These are phyloP conservation scores for Cephus spinipes DNA, from an alignment of 2,888 invertebrate species.

Conservation along the genomic window DNA sequence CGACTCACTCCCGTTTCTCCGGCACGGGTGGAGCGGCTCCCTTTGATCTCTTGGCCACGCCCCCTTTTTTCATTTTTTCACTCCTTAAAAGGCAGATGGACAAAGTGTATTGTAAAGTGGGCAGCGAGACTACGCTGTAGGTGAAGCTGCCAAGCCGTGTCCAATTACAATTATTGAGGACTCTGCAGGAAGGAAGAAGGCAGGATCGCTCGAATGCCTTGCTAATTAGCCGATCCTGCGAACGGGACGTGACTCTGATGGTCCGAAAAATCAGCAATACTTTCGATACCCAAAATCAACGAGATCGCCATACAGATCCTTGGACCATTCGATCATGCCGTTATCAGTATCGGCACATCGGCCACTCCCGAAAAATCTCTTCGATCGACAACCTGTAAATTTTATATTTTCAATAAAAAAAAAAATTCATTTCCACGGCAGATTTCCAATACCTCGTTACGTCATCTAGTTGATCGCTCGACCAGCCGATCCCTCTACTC, in stretches of 20 bases:
- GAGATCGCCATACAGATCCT: neutral
- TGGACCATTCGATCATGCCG: neutral
- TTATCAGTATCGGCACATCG: neutral
- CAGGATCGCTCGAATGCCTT: slow-evolving; percentile 34
- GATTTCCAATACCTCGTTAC: neutral
- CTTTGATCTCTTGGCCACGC: slow-evolving; percentile 65
- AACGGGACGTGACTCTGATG: neutral
- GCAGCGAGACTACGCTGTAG: slow-evolving; percentile 56
- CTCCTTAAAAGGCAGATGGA: slow-evolving; percentile 68
- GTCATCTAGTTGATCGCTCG: neutral
- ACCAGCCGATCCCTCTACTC: neutral
- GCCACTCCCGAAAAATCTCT: no score
- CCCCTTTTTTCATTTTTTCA: slow-evolving; percentile 66
- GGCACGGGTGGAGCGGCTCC: slow-evolving; percentile 55
- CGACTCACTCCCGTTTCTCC: slow-evolving; percentile 34
- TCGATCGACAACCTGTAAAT: neutral
- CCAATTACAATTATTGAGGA: slow-evolving; percentile 67
- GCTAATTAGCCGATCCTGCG: slow-evolving; percentile 60
- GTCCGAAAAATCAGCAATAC: neutral
- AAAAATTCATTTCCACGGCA: neutral
- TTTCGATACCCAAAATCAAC: neutral
- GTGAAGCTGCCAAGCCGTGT: slow-evolving; percentile 55
- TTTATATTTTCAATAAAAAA: neutral
- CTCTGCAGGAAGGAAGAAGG: slow-evolving; percentile 38
- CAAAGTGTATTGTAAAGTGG: slow-evolving; percentile 68